phyloP scores from a whole-genome alignment of 2,113 vertebrate genomes.

The Axis porcinus region DNA sequence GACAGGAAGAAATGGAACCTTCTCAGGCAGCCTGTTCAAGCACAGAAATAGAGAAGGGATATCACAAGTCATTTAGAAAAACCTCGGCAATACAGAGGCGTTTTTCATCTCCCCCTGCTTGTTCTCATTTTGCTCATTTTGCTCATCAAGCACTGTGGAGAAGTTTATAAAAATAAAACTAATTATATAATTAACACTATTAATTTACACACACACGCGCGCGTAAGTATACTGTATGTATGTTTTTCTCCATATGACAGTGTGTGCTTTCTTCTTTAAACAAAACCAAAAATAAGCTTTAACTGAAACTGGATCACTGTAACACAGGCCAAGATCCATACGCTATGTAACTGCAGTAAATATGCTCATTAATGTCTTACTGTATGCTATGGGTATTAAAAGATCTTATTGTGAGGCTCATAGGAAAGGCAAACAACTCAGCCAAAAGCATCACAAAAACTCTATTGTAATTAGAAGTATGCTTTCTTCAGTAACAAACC shows the following conservation, averaged over 20 bases:
- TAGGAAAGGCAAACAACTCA: neutral
- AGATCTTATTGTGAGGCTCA: neutral
- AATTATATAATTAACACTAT: neutral
- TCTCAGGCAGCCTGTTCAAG: neutral
- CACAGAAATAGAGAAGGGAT: neutral
- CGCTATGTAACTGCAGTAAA: too few relatives aligned
- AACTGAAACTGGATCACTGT: neutral
- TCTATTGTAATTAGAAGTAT: neutral
- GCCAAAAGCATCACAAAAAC: neutral
- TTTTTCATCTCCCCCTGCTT: neutral
- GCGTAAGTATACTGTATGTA: neutral
- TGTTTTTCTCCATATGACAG: neutral
- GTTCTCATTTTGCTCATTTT: neutral
- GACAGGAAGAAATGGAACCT: neutral
- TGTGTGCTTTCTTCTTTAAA: neutral
- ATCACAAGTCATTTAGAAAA: neutral
- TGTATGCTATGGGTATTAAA: neutral
- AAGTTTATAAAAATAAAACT: neutral
- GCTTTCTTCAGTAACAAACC: neutral
- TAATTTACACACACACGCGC: neutral
- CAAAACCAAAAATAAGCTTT: slow-evolving; percentile 1
- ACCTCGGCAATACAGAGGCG: neutral
- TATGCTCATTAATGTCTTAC: neutral
- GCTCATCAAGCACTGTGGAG: neutral
- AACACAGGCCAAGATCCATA: neutral